Base-by-base conservation (phyloP, 2,113 vertebrate genomes). In the Stomatorhinus ivindoensis region DNA sequence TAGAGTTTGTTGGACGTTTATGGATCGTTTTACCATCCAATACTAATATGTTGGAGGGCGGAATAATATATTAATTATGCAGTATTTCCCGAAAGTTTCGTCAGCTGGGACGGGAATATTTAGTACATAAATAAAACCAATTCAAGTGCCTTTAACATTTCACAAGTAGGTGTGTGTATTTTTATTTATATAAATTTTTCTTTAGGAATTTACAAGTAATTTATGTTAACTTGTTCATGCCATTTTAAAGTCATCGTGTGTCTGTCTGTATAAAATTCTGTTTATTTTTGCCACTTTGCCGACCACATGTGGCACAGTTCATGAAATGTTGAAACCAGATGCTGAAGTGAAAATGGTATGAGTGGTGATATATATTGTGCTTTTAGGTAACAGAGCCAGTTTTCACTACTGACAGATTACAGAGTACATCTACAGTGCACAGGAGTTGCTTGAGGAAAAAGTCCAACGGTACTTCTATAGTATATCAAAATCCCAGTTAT, bases 61-160 rank as follows among this genome's bases (percentile, higher is more conserved):
- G 53, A 47, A 90, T 85, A 69, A 13, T 69, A 3, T 69, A 80
- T 80, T 5, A 80, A 80, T 69, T 69, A 82, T 92, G 89, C 65
- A 90, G 85, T 65, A 31, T 91, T 94, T 88, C 89, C 89, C 91
- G 92, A 91, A 92, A 90, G 92, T 93, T 93, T 95, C 91, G 84
- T 92, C 92, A 93, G 88, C 44, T 48, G 44, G 69, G 4, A 39
- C 50, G 21, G 15, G 11, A n/a, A 47, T 80, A 80, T 42, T 80
- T 42, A 80, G 35, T 80, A 42, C 35, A 15, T 19, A 42, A 39
- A 80, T 35, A 42, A 73, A 31, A 80, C 35, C 15, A 76, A 76
- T 39, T 76, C 4, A 76, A 39, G 73, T 80, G 27, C 73, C 21
- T 47, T 47, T 27, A 10, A n/a, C 24, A 47, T 46, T 50, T 24